Evolutionary conservation across 2,113 vertebrate genomes (phyloP).

Genomic region (Nycticorax nycticorax): DNA sequence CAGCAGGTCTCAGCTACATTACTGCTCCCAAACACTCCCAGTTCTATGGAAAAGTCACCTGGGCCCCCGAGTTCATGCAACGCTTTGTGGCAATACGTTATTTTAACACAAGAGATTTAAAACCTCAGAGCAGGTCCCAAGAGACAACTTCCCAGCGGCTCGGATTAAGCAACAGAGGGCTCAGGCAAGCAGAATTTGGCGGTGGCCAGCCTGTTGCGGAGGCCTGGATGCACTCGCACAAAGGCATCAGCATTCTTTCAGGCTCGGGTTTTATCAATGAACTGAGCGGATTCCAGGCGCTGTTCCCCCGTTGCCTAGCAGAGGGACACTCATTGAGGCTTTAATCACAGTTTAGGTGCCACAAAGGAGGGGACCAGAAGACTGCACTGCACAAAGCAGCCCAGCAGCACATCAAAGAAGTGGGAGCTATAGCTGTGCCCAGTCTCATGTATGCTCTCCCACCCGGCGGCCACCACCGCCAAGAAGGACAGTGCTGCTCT

Average conservation of each 20-base stretch:
- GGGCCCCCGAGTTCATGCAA: neutral
- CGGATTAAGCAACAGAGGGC: neutral
- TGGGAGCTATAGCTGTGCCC: neutral
- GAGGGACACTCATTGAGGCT: conserved; percentile 54
- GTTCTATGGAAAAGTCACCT: neutral
- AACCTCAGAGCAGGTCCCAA: neutral
- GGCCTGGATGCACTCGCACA: conserved; percentile 68
- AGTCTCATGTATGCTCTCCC: neutral
- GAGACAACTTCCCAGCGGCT: neutral
- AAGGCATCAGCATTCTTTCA: conserved; percentile 63
- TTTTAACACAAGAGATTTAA: conserved; percentile 18
- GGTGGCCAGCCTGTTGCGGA: neutral
- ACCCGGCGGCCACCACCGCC: neutral
- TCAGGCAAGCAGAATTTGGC: neutral
- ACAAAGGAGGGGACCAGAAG: conserved; percentile 39
- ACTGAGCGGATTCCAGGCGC: conserved; percentile 74
- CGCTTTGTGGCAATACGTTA: neutral
- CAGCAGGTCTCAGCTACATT: neutral
- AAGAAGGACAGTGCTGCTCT: neutral
- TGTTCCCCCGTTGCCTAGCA: conserved; percentile 74
- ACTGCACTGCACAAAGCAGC: neutral
- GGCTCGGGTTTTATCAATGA: conserved; percentile 74
- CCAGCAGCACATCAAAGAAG: conserved; percentile 44
- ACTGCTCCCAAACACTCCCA: neutral
- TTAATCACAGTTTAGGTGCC: conserved; percentile 41